Evolutionary conservation across 2,888 invertebrate genomes (phyloP).

Genomic region (Rosalia funebris): DNA sequence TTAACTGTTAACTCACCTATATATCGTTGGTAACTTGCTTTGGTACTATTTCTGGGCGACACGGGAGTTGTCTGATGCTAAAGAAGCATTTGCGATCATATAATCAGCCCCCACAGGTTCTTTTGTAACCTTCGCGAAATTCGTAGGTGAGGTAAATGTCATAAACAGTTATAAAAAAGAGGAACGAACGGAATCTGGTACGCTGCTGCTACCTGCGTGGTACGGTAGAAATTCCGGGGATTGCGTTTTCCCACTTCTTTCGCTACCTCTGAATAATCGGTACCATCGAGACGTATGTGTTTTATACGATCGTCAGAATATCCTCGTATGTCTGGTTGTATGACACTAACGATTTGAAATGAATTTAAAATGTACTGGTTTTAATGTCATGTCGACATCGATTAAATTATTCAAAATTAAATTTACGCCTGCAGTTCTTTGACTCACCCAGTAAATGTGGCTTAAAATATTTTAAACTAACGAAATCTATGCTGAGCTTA

Average conservation of each 20-base stretch:
- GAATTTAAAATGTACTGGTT: no score
- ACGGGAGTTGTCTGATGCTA: background rate
- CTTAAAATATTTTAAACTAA: no score
- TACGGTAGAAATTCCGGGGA: background rate
- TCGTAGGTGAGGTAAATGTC: constrained; percentile 14
- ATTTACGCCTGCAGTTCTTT: no score
- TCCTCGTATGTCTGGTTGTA: no score
- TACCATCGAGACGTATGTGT: background rate
- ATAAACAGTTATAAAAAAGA: constrained; percentile 22
- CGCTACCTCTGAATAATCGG: background rate
- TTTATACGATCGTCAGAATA: background rate
- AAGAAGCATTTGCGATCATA: constrained; percentile 5
- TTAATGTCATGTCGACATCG: no score
- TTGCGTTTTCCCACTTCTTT: background rate
- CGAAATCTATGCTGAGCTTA: no score
- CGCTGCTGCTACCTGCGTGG: background rate
- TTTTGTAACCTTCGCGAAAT: constrained; percentile 21
- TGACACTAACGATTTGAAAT: no score
- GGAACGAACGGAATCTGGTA: background rate
- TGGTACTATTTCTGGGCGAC: background rate
- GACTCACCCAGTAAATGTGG: no score
- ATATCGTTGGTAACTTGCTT: constrained; percentile 15
- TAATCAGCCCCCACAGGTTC: background rate
- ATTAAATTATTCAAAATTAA: no score
- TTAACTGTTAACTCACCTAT: constrained; percentile 6